phyloP scores from a whole-genome alignment of 2,113 vertebrate species.

The Chiloscyllium plagiosum region DNA sequence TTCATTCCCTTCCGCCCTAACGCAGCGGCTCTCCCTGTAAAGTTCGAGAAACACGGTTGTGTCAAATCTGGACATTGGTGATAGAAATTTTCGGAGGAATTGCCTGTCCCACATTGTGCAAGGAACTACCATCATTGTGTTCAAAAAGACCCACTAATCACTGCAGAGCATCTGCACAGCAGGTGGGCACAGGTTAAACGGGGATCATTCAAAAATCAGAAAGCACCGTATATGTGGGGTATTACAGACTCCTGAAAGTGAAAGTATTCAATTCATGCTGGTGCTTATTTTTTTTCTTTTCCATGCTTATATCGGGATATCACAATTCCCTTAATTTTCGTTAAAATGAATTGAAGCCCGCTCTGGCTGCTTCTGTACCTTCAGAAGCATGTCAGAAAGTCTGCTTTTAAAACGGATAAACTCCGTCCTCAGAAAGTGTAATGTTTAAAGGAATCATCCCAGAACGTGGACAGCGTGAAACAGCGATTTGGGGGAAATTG shows the following conservation, averaged over 20 bases:
- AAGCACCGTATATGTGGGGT: neutral
- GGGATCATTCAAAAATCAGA: neutral
- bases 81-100: neutral
- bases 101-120: neutral
- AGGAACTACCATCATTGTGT: neutral
- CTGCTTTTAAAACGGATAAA: neutral
- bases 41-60: neutral
- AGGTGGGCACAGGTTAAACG: neutral
- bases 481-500: too few species aligned
- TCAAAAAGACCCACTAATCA: neutral
- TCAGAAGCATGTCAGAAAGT: neutral
- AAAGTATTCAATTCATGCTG: neutral
- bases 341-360: neutral
- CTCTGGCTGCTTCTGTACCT: too few species aligned
- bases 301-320: neutral
- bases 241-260: neutral
- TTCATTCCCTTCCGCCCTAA: neutral
- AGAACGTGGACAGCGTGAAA: neutral
- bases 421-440: neutral
- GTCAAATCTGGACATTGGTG: neutral
- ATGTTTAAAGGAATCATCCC: neutral
- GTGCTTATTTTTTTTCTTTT: neutral
- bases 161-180: neutral
- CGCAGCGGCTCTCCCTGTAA: neutral
- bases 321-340: neutral